Percentiles rank a stretch among this genome's conserved stretches.
Conservation (phyloP, 2,797 vertebrate genomes). For the Pangasius mekongensis region DNA sequence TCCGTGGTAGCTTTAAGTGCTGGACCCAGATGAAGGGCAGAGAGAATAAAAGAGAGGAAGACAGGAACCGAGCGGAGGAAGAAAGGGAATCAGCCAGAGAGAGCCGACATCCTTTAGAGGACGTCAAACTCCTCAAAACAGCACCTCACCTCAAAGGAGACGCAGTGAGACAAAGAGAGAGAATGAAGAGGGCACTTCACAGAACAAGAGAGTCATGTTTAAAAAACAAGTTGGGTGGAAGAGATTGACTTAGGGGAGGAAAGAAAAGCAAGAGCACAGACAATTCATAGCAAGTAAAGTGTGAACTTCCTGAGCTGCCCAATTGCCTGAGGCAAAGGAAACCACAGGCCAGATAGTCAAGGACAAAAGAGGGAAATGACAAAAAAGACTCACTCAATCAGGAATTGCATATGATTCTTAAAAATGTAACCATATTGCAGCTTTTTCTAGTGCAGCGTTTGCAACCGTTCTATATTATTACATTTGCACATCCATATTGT, state of each 20-base stretch:
- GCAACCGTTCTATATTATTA: background rate
- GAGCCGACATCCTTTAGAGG: slow-evolving; percentile 47
- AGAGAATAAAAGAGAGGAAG: slow-evolving; percentile 46
- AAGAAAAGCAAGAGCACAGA: slow-evolving; percentile 47
- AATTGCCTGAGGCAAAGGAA: slow-evolving; percentile 31
- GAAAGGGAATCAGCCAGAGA: slow-evolving; percentile 49
- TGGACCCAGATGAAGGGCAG: slow-evolving; percentile 50
- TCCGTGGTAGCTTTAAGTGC: slow-evolving; percentile 46
- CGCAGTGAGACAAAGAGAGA: slow-evolving; percentile 39
- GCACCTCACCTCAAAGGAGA: slow-evolving; percentile 43
- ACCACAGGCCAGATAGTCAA: slow-evolving; percentile 6
- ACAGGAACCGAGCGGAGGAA: slow-evolving; percentile 49
- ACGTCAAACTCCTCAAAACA: slow-evolving; percentile 52
- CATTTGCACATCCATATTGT: background rate
- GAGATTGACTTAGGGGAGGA: slow-evolving; percentile 36
- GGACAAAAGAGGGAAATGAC: slow-evolving; percentile 29
- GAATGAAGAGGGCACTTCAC: slow-evolving; percentile 52
- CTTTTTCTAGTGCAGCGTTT: background rate
- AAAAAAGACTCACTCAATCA: slow-evolving; percentile 11
- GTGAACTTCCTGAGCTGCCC: slow-evolving; percentile 42
- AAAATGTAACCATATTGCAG: background rate
- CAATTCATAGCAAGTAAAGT: slow-evolving; percentile 37
- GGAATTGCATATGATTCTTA: background rate
- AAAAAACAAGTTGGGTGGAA: slow-evolving; percentile 44
- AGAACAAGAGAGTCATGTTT: slow-evolving; percentile 54